Evolutionary conservation across 2,888 invertebrate species (phyloP), one percentile per base, ranked within the genome.

Genomic region (Andrena bicolor): DNA sequence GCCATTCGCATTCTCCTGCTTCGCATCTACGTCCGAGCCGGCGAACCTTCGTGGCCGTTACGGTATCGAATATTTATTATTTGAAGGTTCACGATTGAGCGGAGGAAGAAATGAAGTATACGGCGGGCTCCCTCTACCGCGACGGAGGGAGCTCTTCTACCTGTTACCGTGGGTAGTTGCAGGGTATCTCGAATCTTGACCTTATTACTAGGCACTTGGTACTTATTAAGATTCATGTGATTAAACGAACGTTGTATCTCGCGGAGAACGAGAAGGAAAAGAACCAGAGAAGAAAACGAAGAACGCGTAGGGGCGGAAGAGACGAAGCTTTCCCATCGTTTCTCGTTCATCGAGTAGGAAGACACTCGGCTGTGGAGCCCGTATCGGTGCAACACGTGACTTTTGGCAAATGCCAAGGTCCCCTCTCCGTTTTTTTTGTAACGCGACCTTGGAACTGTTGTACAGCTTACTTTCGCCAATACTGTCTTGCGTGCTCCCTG

Each of bases 161-260:
- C 86, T 76, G 76, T 84, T 83, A 80, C 84, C 82, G 84, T 84
- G 90, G 89, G 89, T 89, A 89, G 89, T 87, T 83, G 87, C 90
- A 89, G 90, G 90, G 92, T 91, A 91, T 90, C 89, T 90, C 84
- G 88, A 90, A 88, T 90, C 90, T 89, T 84, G 88, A 91, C 89
- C 87, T 88, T 89, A 90, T 87, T 89, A 35, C 88, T 90, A 90
- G 92, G 92, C 92, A 92, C 88, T 91, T 88, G 90, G 91, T 92
- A 92, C 92, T 92, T 92, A 92, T 90, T 85, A 89, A 86, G 88
- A 85, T 89, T 88, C 90, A 83, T 90, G 88, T 84, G 88, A 88
- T 87, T 80, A 82, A 87, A 68, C 69, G 35, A 81, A 82, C 60
- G 65, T 72, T 73, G 75, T 82, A 71, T 74, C 75, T 82, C 78